phyloP scores from a whole-genome alignment of 2,888 invertebrate species.

The Dysmachus trigonus region DNA sequence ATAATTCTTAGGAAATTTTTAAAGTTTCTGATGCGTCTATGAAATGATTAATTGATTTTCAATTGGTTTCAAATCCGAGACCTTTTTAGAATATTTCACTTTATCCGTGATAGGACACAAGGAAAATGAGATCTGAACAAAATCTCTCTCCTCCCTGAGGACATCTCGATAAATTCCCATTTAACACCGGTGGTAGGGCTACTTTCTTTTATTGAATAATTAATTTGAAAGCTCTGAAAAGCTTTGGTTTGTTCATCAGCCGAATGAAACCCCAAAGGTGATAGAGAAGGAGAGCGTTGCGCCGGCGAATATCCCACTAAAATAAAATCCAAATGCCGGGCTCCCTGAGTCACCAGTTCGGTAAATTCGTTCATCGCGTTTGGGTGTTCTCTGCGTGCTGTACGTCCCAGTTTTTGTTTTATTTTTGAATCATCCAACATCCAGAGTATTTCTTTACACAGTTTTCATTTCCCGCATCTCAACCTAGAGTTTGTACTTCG shows the following conservation, averaged over 20 bases:
- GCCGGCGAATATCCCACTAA: neutral
- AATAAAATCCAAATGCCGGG: constrained; percentile 4
- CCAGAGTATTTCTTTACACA: constrained; percentile 8
- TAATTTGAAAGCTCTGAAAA: neutral
- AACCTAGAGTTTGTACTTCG: neutral
- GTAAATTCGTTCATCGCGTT: constrained; percentile 7
- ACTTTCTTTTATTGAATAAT: neutral
- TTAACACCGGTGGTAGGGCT: neutral
- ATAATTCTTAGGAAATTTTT: neutral
- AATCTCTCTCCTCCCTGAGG: neutral
- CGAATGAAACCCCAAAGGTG: neutral
- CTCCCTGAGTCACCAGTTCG: constrained; percentile 6
- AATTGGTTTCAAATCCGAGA: neutral
- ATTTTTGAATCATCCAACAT: constrained; percentile 7
- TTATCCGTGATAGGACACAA: neutral
- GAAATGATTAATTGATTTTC: neutral
- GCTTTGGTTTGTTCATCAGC: neutral
- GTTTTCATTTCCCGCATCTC: neutral
- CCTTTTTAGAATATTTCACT: neutral
- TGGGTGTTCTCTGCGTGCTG: neutral
- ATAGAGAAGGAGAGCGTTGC: neutral
- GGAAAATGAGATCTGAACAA: neutral
- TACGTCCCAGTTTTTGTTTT: constrained; percentile 2
- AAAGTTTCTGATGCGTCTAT: neutral
- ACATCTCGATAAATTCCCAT: neutral